Evolutionary conservation across 1,140 invertebrate species (phyloP), one percentile per base, ranked within the genome.

Genomic region (Drosophila orosa): DNA sequence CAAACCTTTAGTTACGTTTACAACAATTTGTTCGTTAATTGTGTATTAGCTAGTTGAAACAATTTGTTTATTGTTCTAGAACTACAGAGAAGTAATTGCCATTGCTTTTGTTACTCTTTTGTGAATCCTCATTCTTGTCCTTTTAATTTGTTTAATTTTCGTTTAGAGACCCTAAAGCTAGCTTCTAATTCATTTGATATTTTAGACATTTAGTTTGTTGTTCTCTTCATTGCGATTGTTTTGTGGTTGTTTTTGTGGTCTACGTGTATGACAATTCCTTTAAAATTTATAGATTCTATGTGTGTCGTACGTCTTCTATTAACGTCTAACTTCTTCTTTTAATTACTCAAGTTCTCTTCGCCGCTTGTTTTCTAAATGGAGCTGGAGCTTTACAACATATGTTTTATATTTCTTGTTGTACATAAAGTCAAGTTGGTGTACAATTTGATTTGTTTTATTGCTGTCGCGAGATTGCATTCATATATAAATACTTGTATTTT

Each of bases 21-120:
- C 65, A 73, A 74, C 35, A 78, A 76, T 78, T 85, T 86, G 65
- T 86, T 78, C 54, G 44, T 75, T 58, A 35, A 58, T 66, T 67
- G 66, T 33, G 42, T 60, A 76, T 85, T 82, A 85, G 78, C 82
- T 86, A 86, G 72, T 39, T 69, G 82, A 86, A 85, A 85, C 78
- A 78, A 78, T 60, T 86, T 78, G 40, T 71, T 67, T 74, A 78
- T 81, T 72, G 61, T 71, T 75, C 74, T 86, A 85, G 50, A 71
- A 45, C 65, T 85, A 81, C 47, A 67, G 48, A 71, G 63, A 85
- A 40, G 33, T 67, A 68, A 86, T 82, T 83, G 82, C 74, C 52
- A 71, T 81, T 85, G 40, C 35, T 58, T 61, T 72, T 63, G 65
- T 59, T 37, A 52, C 58, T 74, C 67, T 37, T 44, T 56, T 47